Evolutionary conservation across 2,797 vertebrate species (phyloP).

Genomic region (Pristis pectinata): DNA sequence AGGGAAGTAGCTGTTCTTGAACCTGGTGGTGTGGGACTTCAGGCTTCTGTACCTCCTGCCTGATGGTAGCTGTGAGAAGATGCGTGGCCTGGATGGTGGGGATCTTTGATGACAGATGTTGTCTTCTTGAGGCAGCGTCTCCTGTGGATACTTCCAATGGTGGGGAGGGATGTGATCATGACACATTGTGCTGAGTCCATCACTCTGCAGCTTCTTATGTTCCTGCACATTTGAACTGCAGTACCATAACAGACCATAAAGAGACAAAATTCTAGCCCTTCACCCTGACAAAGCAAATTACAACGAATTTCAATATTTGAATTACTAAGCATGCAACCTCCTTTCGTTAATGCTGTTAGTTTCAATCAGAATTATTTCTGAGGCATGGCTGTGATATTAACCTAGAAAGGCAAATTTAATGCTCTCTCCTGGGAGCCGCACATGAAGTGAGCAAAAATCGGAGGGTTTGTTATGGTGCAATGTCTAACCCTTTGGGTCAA

Average conservation of each 20-base stretch:
- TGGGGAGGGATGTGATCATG: too few relatives aligned
- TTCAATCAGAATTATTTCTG: not conserved
- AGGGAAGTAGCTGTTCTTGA: too few relatives aligned
- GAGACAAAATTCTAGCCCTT: not conserved
- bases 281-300: not conserved
- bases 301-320: not conserved
- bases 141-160: too few relatives aligned
- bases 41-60: too few relatives aligned
- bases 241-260: not conserved
- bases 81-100: too few relatives aligned
- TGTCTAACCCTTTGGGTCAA: not conserved
- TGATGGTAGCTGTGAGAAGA: too few relatives aligned
- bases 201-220: too few relatives aligned
- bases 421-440: not conserved
- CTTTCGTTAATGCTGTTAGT: not conserved
- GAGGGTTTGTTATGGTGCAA: not conserved
- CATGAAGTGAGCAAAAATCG: not conserved
- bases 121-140: too few relatives aligned
- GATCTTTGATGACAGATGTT: too few relatives aligned
- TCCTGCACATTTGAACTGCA: too few relatives aligned
- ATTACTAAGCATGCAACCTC: not conserved
- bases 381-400: not conserved
- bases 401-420: not conserved
- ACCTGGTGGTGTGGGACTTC: too few relatives aligned
- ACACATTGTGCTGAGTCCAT: too few relatives aligned